Evolutionary conservation across 1,140 invertebrate genomes (phyloP).

Genomic region (Sinonovacula constricta): DNA sequence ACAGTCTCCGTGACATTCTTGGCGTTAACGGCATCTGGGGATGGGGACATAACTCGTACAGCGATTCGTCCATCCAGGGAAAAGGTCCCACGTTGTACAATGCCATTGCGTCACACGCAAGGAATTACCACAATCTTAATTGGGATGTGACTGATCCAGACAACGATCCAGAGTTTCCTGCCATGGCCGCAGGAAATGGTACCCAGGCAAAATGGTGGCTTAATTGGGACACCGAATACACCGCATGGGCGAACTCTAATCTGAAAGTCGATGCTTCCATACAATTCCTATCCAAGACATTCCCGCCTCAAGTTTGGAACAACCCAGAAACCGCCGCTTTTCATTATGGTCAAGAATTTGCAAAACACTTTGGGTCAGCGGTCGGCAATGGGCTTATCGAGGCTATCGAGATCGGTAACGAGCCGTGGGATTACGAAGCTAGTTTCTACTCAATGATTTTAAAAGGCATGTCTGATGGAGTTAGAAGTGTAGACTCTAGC

Average conservation of each 20-base stretch:
- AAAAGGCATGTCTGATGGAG: slow-evolving; percentile 60
- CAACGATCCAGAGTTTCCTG: slow-evolving; percentile 52
- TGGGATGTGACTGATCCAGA: slow-evolving; percentile 64
- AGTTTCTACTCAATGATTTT: slow-evolving; percentile 59
- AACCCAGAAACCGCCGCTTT: slow-evolving; percentile 49
- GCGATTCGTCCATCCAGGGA: slow-evolving; percentile 16
- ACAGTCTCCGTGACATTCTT: slow-evolving; percentile 53
- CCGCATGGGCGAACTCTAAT: slow-evolving; percentile 53
- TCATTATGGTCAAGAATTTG: slow-evolving; percentile 60
- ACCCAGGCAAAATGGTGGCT: slow-evolving; percentile 62
- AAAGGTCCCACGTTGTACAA: slow-evolving; percentile 60
- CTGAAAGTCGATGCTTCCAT: slow-evolving; percentile 58
- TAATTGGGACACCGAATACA: slow-evolving; percentile 67
- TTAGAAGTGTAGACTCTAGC: slow-evolving; percentile 50
- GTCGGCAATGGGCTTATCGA: slow-evolving; percentile 57
- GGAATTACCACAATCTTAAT: slow-evolving; percentile 66
- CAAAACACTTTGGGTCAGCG: slow-evolving; percentile 61
- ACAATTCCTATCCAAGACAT: slow-evolving; percentile 59
- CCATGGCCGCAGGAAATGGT: slow-evolving; percentile 59
- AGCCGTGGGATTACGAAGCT: slow-evolving; percentile 66
- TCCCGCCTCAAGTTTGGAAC: slow-evolving; percentile 54
- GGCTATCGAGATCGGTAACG: slow-evolving; percentile 65
- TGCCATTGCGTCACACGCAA: slow-evolving; percentile 58
- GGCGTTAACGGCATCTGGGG: slow-evolving; percentile 71
- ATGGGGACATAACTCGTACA: slow-evolving; percentile 61